Base-by-base conservation (phyloP, 1,140 invertebrate genomes). In the Triops cancriformis region DNA sequence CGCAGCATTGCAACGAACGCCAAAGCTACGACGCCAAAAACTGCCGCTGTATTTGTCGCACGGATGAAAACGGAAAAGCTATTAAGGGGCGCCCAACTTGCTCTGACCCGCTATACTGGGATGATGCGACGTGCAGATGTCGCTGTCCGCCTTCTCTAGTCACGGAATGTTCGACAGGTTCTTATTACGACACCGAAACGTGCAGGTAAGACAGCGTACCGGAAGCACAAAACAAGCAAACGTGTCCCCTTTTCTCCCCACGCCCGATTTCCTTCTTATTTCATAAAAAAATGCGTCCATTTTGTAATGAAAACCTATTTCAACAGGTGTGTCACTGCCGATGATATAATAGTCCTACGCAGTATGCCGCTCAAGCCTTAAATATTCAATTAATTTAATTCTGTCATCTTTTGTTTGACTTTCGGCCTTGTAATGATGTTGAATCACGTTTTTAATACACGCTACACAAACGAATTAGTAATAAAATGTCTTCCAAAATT, bases 111-210 rank as follows among this genome's bases (percentile, higher is more conserved):
- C 73, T 27, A 14, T 72, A 78, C 43, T 78, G 77, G 77, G 77
- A 78, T 26, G 77, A 78, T 27, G 41, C 72, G 1, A 78, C 64
- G 1, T 78, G 77, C 26, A 41, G 74, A 18, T 78, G 77, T 43
- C 72, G 77, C 23, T 78, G 77, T 78, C 77, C 77, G 3, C 72
- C 27, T 0, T 18, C 73, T 7, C 26, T 26, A 10, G 72, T 26
- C 37, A 41, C 72, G 26, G 77, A 78, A 73, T 78, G 77, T n/a
- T 78, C 77, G 14, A 78, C 77, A 12, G 77, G 77, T 26, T 73
- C 77, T 23, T 78, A 73, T 28, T 78, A 37, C 73, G 64, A 72
- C 26, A 42, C 77, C 10, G 26, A 73, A 26, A 28, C 26, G 4
- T 78, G 77, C 73, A 26, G 73, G 77, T 78, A 78, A 26, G 9